phyloP scores from a whole-genome alignment of 2,113 vertebrate species.

The Paedocypris sp. region DNA sequence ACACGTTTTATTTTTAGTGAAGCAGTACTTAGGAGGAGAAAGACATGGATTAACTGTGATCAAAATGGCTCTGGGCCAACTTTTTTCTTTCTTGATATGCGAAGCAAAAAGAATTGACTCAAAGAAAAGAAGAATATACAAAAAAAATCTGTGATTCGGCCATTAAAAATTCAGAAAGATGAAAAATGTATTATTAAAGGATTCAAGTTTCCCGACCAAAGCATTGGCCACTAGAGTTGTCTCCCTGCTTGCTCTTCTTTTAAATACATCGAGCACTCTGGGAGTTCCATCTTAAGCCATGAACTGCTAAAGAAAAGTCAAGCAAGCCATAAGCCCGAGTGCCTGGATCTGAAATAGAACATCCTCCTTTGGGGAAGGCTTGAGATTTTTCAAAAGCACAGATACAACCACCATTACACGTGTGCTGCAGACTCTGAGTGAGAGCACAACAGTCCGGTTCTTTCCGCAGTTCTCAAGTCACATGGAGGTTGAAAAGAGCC shows the following conservation, averaged over 20 bases:
- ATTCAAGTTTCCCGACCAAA: slow-evolving; percentile 30
- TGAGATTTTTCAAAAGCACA: no score
- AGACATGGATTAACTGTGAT: not conserved
- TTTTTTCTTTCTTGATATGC: not conserved
- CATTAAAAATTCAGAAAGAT: slow-evolving; percentile 52
- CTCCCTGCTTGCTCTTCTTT: slow-evolving; percentile 23
- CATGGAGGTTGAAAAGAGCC: not conserved
- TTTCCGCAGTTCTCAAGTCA: not conserved
- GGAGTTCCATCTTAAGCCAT: slow-evolving; percentile 1
- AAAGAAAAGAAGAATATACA: slow-evolving; percentile 3
- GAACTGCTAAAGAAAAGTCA: not conserved
- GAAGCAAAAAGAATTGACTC: slow-evolving; percentile 6
- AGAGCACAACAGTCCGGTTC: not conserved
- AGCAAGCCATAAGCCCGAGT: slow-evolving; percentile 5
- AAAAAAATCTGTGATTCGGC: slow-evolving; percentile 41
- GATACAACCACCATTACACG: no score
- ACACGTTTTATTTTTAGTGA: no score
- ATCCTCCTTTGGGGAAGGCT: slow-evolving; percentile 28
- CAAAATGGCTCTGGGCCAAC: not conserved
- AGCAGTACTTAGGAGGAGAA: not conserved
- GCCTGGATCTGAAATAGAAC: slow-evolving; percentile 32
- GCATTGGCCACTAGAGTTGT: slow-evolving; percentile 29
- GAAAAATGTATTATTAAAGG: slow-evolving; percentile 49
- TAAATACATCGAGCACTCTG: slow-evolving; percentile 13
- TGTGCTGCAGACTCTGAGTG: not conserved